Evolutionary conservation across 2,113 vertebrate genomes (phyloP), one percentile per base, ranked within the genome.

Genomic region (Boulengeromyrus knoepffleri): DNA sequence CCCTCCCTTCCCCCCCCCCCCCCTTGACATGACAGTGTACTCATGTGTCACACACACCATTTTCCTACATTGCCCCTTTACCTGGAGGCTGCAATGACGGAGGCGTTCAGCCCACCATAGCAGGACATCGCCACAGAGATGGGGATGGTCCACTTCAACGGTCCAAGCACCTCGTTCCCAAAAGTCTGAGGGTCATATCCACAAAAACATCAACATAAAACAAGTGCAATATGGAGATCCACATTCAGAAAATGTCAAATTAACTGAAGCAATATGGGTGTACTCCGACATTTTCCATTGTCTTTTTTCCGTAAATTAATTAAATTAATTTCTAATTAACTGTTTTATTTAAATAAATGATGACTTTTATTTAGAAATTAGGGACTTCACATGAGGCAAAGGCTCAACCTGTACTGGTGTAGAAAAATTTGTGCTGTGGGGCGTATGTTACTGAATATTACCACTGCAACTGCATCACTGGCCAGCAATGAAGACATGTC

Each of bases 391-490:
- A 66, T 27, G 9, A 70, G 62, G n/a, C 62, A 27, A 47, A 47
- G 42, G 21, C 39, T 84, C 13, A 77, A 74, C 66, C 27, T 74
- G 66, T 9, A 62, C 56, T 62, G 56, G 24, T 19, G 80, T 9
- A 8, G 2, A 42, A 46, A 84, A 42, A n/a, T 46, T 3, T 47
- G 7, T 50, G 50, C 36, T 58, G 74, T n/a, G 42, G 7, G 45
- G 2, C 3, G 5, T 17, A 49, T 36, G 24, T 77, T 50, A 42
- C 88, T 87, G 52, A 80, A 53, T 93, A 95, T 95, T 94, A 97
- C 96, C 95, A 97, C 96, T 89, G 96, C 97, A 21, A 97, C 96
- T 0, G 97, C 97, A 45, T 97, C 96, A 91, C 96, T 98, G 89
- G 94, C 94, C 93, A 97, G 94, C 91, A 98, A 93, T 80, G 94